These are phyloP conservation scores for Stenotaenia linearis DNA, from an alignment of 2,888 invertebrate genomes.

Conservation along the genomic window DNA sequence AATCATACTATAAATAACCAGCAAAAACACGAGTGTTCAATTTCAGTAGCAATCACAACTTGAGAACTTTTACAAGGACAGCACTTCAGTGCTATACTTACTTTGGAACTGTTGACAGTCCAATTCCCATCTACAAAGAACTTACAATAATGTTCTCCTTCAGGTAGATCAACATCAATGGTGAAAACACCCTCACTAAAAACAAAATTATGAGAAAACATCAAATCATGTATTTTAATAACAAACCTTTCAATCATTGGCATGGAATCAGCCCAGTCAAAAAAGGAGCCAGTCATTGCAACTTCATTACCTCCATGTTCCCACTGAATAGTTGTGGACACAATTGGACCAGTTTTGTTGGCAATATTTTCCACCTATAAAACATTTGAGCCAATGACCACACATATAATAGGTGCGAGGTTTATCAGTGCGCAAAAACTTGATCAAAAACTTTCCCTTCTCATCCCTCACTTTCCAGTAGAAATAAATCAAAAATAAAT, in stretches of 20 bases:
- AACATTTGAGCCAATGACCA: background rate
- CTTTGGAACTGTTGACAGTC: conserved; percentile 74
- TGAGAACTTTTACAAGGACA: background rate
- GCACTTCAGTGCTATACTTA: conserved; percentile 37
- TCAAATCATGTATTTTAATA: background rate
- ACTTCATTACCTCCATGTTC: conserved; percentile 27
- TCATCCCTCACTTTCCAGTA: background rate
- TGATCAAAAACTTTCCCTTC: background rate
- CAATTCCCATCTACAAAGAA: conserved; percentile 90
- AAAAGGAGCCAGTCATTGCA: conserved; percentile 19
- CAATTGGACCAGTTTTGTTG: background rate
- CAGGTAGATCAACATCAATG: conserved; percentile 64
- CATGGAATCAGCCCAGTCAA: conserved; percentile 20
- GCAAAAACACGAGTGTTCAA: too few species aligned
- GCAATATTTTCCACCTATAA: background rate
- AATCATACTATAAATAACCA: too few species aligned
- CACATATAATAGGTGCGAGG: background rate
- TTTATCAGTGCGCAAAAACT: background rate
- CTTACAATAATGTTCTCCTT: conserved; percentile 94
- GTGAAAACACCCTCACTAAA: conserved; percentile 35
- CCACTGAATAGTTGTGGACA: conserved; percentile 5
- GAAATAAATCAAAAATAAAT: background rate
- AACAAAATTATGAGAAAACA: background rate
- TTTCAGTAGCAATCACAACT: background rate
- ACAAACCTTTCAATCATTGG: conserved; percentile 14